Base-by-base conservation (phyloP, 1,140 invertebrate genomes). In the Linepithema humile region DNA sequence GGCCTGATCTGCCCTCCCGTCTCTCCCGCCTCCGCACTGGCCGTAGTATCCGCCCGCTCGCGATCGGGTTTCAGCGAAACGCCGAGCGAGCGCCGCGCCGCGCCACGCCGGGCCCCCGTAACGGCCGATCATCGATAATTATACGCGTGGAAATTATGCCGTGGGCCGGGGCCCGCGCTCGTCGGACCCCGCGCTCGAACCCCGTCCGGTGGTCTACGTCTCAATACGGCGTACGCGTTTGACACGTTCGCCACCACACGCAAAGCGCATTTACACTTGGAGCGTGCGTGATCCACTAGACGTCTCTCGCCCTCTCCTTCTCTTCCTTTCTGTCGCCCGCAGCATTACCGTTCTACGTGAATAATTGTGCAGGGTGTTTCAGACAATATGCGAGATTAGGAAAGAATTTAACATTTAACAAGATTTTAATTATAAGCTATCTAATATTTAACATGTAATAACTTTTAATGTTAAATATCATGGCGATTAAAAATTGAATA, bases 141-240 rank as follows among this genome's bases (percentile, higher is more conserved):
- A 88, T 87, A 88, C 87, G 75, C 86, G 86, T 84, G 75, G 86
- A 88, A 88, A 88, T 88, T 88, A 87, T 62, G 83, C 70, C 75
- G 64, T 75, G 62, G 77, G 77, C 67, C 73, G 62, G 5, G 35
- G 70, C n/a, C n/a, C n/a, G n/a, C n/a, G 32, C 50, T 38, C 75
- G 60, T 23, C 43, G 38, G 67, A 7, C 40, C 69, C 43, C 40
- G 50, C 32, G 5, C 40, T 77, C 73, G 73, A 50, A 65, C 57
- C 77, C 48, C 83, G 75, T 88, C 85, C 86, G 87, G 87, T 87
- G 87, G 87, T 88, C 87, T 88, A 88, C 83, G 87, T 88, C 87
- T 88, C 87, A 88, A 88, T 88, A 88, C 75, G 12, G 53, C 9
- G 45, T 64, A 23, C 65, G 67, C 57, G 32, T 55, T 85, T 65